These are phyloP conservation scores for Bradypodion ventrale DNA, from an alignment of 2,797 vertebrate species.

Conservation along the genomic window DNA sequence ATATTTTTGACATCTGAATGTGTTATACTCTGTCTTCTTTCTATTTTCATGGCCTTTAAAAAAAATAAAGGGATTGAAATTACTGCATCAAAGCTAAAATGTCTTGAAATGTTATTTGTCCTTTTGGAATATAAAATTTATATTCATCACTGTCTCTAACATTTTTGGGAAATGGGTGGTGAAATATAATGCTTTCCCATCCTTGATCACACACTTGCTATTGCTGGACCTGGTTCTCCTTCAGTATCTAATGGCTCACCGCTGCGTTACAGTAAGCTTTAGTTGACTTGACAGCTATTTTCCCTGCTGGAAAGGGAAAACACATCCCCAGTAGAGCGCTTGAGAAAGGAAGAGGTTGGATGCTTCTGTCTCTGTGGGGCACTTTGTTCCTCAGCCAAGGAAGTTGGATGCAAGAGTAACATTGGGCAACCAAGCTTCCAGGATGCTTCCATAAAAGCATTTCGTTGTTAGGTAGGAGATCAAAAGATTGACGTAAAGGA, in stretches of 20 bases:
- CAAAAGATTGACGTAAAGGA: not conserved
- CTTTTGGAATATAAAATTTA: not conserved
- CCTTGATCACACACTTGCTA: not conserved
- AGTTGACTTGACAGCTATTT: not conserved
- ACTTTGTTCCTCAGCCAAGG: not conserved
- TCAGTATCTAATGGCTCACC: not conserved
- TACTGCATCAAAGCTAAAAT: not conserved
- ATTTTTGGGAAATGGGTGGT: not conserved
- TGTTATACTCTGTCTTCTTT: not conserved
- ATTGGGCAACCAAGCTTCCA: not conserved
- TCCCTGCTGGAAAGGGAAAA: not conserved
- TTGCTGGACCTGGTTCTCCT: not conserved
- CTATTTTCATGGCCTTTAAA: not conserved
- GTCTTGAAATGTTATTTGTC: not conserved
- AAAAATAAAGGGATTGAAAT: too few relatives aligned
- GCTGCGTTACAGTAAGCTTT: not conserved
- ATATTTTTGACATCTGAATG: constrained; percentile 1
- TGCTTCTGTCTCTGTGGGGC: not conserved
- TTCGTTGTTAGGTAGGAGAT: not conserved
- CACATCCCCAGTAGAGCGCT: not conserved
- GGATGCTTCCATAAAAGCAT: not conserved
- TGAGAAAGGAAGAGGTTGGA: not conserved
- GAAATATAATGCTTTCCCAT: not conserved
- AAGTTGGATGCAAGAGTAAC: not conserved
- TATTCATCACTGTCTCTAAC: not conserved